A percentile compares a stretch with the other conserved stretches of the same genome.
Evolutionary conservation across 2,797 vertebrate species (phyloP).

Genomic region (Eremophila alpestris): DNA sequence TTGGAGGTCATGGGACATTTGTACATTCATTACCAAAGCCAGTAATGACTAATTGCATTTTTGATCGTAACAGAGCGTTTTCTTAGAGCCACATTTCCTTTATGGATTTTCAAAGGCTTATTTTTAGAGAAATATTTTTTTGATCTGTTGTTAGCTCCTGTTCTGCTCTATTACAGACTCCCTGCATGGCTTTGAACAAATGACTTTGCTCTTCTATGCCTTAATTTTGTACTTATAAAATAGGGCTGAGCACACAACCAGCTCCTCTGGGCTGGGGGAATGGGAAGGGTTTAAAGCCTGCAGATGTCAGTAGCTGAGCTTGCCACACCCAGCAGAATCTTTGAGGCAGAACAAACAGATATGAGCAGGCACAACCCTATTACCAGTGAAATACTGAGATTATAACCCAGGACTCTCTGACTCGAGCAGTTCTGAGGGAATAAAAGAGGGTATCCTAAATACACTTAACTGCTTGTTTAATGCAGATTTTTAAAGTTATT

Average conservation of each 20-base stretch:
- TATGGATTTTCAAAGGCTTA: constrained; percentile 31
- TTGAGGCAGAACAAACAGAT: background rate
- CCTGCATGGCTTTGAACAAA: constrained; percentile 6
- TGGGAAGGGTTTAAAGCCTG: background rate
- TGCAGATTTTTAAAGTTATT: constrained; percentile 34
- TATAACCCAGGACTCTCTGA: background rate
- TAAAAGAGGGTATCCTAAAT: background rate
- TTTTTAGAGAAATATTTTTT: constrained; percentile 18
- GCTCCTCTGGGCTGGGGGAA: background rate
- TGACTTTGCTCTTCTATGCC: background rate
- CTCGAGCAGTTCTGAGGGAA: background rate
- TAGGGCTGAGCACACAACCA: background rate
- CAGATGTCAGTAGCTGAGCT: background rate
- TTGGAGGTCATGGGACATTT: background rate
- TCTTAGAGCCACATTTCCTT: background rate
- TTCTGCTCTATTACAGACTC: background rate
- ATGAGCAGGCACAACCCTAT: background rate
- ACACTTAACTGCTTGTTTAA: constrained; percentile 12
- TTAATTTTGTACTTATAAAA: background rate
- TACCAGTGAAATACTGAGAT: background rate
- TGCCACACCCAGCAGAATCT: background rate
- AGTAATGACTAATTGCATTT: background rate
- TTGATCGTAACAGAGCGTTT: background rate
- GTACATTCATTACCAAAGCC: background rate
- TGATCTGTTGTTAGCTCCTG: background rate